Evolutionary conservation across 2,888 invertebrate species (phyloP), one percentile per base, ranked within the genome.

Genomic region (Lutraria lutraria): DNA sequence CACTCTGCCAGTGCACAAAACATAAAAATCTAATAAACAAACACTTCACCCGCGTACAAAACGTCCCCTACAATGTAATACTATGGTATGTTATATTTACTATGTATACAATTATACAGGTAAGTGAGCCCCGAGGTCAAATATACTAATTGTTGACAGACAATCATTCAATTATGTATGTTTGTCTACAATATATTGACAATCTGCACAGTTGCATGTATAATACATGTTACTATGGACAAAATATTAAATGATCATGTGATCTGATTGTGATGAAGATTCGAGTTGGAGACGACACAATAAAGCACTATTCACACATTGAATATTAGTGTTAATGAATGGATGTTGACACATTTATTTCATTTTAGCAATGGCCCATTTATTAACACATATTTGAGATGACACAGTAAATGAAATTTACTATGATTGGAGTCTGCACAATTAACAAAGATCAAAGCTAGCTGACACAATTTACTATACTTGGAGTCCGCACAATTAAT

Each of bases 161-260:
- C 85, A 15, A 85, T 85, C 85, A 79, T 79, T 85, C 85, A 85
- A 85, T 85, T 85, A 85, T 34, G 54, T 54, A 79, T 15, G n/a
- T 81, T 83, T 13, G 68, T 83, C 68, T 63, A 34, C 31, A n/a
- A 76, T 34, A 76, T 34, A 76, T 76, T 76, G 34, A 76, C 76
- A 76, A 76, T 31, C 76, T 34, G 12, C 16, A 13, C 19, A 76
- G 43, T 31, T 76, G 31, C 15, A 16, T 13, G 31, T 76, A n/a
- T n/a, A 15, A 15, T 31, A 31, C 8, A 8, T 16, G 34, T 76
- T 31, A 76, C 76, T 0, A 16, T 76, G 76, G 76, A 34, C 16
- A 56, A 76, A 25, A 76, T 31, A 34, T 76, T 31, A 76, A 76
- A 4, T 19, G 25, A 16, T 76, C 76, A 76, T 21, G 34, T 76